Base-by-base conservation (phyloP, 2,888 invertebrate genomes). In the Pyrocoelia pectoralis region DNA sequence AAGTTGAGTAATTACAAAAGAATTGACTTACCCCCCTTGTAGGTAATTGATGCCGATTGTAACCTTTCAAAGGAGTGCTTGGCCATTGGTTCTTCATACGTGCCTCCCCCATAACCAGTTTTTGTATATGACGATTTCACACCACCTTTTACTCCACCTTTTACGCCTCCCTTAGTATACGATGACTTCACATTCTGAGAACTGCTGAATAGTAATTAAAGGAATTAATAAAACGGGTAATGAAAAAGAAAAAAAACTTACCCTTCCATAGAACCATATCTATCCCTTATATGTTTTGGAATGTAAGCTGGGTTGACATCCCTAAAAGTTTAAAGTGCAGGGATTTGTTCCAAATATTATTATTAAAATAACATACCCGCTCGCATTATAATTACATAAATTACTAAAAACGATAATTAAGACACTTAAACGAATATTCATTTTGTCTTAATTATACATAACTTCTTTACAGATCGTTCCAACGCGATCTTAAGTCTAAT, bases 201-300 rank as follows among this genome's bases (percentile, higher is more conserved):
- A n/a, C n/a, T n/a, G n/a, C n/a, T n/a, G n/a, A n/a, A n/a, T n/a
- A n/a, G n/a, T n/a, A n/a, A n/a, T n/a, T n/a, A n/a, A n/a, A n/a
- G n/a, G n/a, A n/a, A n/a, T n/a, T n/a, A n/a, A n/a, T n/a, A 43
- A 15, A 43, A 46, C 18, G 15, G 46, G n/a, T n/a, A n/a, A n/a
- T n/a, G 6, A 46, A 17, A 15, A 13, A 46, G 3, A 13, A 19
- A 18, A 52, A 29, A 24, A 24, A 24, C 24, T 24, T 12, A 14
- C 19, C 17, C 17, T 19, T 19, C 50, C 15, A 52, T 4, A 10
- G 41, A 15, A 8, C 38, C 61, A 52, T 57, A 57, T 41, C 24
- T 48, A 14, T 57, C 48, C 17, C 46, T 52, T 3, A 56, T 14
- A 41, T 33, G 33, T 17, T 53, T 46, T 40, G 61, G 61, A 46